These are phyloP conservation scores for Brachycybe producta DNA, from an alignment of 2,888 invertebrate species.

Conservation along the genomic window DNA sequence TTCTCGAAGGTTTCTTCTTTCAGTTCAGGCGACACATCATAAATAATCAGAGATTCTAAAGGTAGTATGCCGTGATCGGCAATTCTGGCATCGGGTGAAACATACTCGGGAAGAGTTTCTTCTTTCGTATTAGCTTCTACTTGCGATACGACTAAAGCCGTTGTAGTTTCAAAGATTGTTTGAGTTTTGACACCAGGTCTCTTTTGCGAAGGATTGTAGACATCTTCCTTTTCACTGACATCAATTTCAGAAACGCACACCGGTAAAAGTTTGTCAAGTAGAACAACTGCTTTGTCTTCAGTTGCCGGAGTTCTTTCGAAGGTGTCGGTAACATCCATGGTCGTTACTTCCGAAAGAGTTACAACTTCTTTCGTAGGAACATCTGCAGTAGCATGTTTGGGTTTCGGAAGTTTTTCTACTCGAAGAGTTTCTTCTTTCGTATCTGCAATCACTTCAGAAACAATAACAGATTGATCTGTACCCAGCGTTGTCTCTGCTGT, in stretches of 20 bases:
- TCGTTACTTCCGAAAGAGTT: conserved; percentile 9
- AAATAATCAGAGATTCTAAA: conserved; percentile 19
- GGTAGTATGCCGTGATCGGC: too few species aligned
- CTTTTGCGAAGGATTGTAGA: not conserved
- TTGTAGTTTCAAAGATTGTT: conserved; percentile 1
- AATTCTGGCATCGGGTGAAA: too few species aligned
- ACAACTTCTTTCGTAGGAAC: conserved; percentile 15
- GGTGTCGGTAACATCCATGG: conserved; percentile 2
- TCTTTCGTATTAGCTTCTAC: conserved; percentile 8
- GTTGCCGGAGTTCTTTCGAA: not conserved
- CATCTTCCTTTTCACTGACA: conserved; percentile 5
- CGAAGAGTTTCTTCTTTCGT: conserved; percentile 21
- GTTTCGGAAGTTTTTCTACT: conserved; percentile 4
- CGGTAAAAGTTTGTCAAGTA: not conserved
- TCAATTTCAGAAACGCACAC: conserved; percentile 1
- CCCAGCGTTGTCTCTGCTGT: conserved; percentile 16
- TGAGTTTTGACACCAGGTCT: not conserved
- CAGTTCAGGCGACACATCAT: conserved; percentile 17
- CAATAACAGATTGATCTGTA: conserved; percentile 20
- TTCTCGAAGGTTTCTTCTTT: conserved; percentile 8
- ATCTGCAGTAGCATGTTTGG: conserved; percentile 9
- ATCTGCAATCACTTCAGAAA: conserved; percentile 23
- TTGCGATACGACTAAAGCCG: not conserved
- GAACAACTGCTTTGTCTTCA: conserved; percentile 1
- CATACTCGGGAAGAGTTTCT: not conserved